Conservation (phyloP, 30 jellyfish, hydroid and myxozoan genomes). For the Rhopilema esculentum region DNA sequence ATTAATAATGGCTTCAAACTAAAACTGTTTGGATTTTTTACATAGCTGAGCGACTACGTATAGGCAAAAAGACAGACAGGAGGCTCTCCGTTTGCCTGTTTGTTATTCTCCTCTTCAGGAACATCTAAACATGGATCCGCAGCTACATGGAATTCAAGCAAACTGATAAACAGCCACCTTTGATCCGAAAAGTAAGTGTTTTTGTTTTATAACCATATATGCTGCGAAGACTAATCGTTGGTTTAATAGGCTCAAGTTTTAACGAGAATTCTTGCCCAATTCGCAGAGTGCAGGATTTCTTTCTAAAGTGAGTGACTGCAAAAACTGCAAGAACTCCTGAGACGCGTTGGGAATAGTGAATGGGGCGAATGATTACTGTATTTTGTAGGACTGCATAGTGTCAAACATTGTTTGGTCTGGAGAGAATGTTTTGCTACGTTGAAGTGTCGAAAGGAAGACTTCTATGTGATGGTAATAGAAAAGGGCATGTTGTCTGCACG, state of each 20-base stretch:
- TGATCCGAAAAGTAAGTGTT: not conserved
- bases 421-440: no score
- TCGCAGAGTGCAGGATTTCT: not conserved
- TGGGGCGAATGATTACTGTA: no score
- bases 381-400: not conserved
- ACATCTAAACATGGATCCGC: not conserved
- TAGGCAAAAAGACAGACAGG: not conserved
- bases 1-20: constrained; percentile 51
- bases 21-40: constrained; percentile 54
- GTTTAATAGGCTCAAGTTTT: not conserved
- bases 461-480: no score
- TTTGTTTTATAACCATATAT: not conserved
- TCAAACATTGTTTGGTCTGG: no score
- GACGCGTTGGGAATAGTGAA: no score
- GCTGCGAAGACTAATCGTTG: not conserved
- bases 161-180: not conserved
- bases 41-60: constrained; percentile 44
- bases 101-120: not conserved
- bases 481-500: no score
- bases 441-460: no score
- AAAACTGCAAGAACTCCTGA: not conserved
- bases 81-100: not conserved
- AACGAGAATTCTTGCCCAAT: not conserved
- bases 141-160: not conserved
- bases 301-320: not conserved